A percentile compares a stretch with the other conserved stretches of the same genome.
phyloP scores from a whole-genome alignment of 2,797 vertebrate genomes.

The Chelon auratus region DNA sequence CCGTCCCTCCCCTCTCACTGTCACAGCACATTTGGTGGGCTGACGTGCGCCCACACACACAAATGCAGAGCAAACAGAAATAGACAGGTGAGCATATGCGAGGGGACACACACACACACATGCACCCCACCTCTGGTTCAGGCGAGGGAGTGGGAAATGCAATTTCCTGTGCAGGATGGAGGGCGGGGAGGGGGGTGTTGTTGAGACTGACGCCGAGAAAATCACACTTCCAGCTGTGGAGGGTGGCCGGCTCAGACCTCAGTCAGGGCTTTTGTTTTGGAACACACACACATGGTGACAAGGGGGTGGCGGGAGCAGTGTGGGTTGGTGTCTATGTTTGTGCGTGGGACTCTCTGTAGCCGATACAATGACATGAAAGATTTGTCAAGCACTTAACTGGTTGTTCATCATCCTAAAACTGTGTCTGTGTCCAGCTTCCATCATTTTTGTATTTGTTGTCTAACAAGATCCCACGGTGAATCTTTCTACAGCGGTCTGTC shows the following conservation, averaged over 20 bases:
- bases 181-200: slow-evolving; percentile 32
- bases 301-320: background rate
- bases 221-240: slow-evolving; percentile 81
- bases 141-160: slow-evolving; percentile 66
- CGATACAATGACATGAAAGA: too few species aligned
- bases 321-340: slow-evolving; percentile 17
- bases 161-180: slow-evolving; percentile 71
- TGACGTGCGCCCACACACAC: slow-evolving; percentile 32
- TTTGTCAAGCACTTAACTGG: too few species aligned
- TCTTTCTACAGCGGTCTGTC: slow-evolving; percentile 39
- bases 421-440: slow-evolving; percentile 1
- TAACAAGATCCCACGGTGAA: slow-evolving; percentile 56
- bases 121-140: slow-evolving; percentile 42
- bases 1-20: slow-evolving; percentile 49
- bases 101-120: slow-evolving; percentile 34
- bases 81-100: slow-evolving; percentile 51
- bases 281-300: slow-evolving; percentile 42
- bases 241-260: slow-evolving; percentile 48
- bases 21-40: slow-evolving; percentile 55
- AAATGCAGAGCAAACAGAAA: slow-evolving; percentile 14
- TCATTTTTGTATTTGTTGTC: slow-evolving; percentile 23
- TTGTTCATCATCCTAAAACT: background rate
- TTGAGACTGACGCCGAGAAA: slow-evolving; percentile 63
- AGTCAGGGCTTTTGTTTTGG: slow-evolving; percentile 58
- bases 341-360: slow-evolving; percentile 28